Base-by-base conservation (phyloP, 1,140 invertebrate genomes). In the Rhysida immarginata region DNA sequence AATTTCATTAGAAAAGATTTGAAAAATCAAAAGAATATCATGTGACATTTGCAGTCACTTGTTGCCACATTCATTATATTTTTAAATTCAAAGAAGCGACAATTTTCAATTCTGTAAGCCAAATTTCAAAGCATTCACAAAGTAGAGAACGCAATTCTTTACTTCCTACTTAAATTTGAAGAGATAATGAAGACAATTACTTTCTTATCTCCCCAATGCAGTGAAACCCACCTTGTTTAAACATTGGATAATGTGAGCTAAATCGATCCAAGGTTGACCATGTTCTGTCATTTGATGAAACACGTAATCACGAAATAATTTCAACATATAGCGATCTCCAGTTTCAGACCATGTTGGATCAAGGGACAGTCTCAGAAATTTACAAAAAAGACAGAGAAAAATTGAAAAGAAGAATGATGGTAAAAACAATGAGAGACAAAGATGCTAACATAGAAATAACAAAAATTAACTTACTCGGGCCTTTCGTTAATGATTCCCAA, bases 301-400 rank as follows among this genome's bases (percentile, higher is more conserved):
- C 56, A 98, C 73, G 70, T 95, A 96, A 75, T 98, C 96, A 59
- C 95, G 78, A 75, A 97, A 98, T 64, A 99, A 73, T 76, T 98
- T 98, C 69, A 98, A 75, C 84, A 98, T 87, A 71, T 97, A 99
- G 48, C 93, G 79, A 72, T 96, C 92, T 26, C 94, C 94, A 25
- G 93, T 97, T 74, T 99, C 95, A 45, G 90, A 82, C 95, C 95
- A 99, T 23, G 85, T 79, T 8, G 82, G 79, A 72, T 98, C 94
- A 78, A 94, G 73, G 69, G 90, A 91, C 59, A 93, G 80, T 66
- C 87, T 90, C 62, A 56, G 70, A 69, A 54, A 8, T 35, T 8
- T 8, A 8, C 52, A 59, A 35, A 54, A 52, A 53, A 60, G 24
- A 0, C 2, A 46, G 24, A 18, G 50, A 42, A 58, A 58, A 41